A percentile compares a stretch with the other conserved stretches of the same genome.
Conservation (phyloP, 2,888 invertebrate genomes). For the Xanthorhoe designata region DNA sequence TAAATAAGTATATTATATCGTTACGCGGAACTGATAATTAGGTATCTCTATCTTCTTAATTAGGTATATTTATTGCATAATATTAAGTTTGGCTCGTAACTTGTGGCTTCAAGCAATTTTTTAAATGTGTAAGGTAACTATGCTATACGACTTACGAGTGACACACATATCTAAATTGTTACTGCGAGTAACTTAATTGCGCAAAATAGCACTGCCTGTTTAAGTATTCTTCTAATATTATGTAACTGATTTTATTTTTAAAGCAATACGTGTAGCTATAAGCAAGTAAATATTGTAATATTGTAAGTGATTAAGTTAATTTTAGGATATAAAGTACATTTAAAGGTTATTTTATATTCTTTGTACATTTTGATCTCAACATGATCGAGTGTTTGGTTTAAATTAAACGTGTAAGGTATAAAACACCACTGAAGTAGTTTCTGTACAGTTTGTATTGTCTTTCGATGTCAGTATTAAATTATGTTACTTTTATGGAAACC, state of each 20-base stretch:
- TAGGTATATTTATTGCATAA: constrained; percentile 30
- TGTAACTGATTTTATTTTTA: constrained; percentile 42
- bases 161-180: constrained; percentile 47
- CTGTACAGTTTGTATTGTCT: constrained; percentile 80
- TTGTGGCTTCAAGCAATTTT: constrained; percentile 15
- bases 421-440: constrained; percentile 83
- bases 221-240: constrained; percentile 62
- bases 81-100: constrained; percentile 19
- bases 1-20: constrained; percentile 32
- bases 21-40: constrained; percentile 39
- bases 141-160: constrained; percentile 15
- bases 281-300: constrained; percentile 20
- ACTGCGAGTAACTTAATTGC: constrained; percentile 67
- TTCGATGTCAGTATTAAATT: constrained; percentile 65
- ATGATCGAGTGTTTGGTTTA: constrained; percentile 80
- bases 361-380: constrained; percentile 85
- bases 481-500: constrained; percentile 43
- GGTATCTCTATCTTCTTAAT: constrained; percentile 27
- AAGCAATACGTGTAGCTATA: constrained; percentile 29
- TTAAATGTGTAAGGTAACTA: constrained; percentile 13
- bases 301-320: constrained; percentile 18
- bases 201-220: constrained; percentile 81
- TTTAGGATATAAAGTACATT: constrained; percentile 32
- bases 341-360: constrained; percentile 62
- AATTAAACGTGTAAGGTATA: constrained; percentile 80